Conservation (phyloP, 2,888 invertebrate genomes). For the Chrysolina americana region DNA sequence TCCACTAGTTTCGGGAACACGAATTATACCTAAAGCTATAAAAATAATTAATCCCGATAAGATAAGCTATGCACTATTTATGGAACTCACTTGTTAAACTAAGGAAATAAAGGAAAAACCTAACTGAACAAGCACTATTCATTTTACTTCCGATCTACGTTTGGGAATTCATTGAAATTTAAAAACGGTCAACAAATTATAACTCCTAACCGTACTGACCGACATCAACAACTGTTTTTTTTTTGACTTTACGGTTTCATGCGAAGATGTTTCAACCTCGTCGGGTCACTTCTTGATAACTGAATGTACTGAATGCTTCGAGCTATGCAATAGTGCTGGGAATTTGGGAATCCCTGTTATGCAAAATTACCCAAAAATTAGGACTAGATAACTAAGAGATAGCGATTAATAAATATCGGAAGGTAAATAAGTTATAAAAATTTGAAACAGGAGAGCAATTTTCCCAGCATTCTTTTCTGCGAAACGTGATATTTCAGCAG, state of each 20-base stretch:
- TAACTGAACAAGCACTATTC: conserved; percentile 26
- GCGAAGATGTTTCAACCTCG: neutral
- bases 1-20: conserved; percentile 23
- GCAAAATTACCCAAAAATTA: neutral
- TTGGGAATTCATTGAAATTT: neutral
- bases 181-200: neutral
- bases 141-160: conserved; percentile 19
- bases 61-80: conserved; percentile 15
- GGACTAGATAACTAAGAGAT: neutral
- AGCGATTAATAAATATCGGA: neutral
- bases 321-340: neutral
- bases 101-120: conserved; percentile 33
- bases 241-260: neutral
- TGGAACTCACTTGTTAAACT: conserved; percentile 37
- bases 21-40: conserved; percentile 37
- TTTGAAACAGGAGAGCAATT: neutral
- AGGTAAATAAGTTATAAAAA: neutral
- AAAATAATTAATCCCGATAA: conserved; percentile 7
- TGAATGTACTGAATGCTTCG: neutral
- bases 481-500: too few species aligned
- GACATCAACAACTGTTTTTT: conserved; percentile 1
- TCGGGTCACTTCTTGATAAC: conserved; percentile 11
- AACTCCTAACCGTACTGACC: neutral
- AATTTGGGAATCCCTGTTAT: neutral
- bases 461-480: too few species aligned